Evolutionary conservation across 2,113 vertebrate genomes (phyloP).

Genomic region (Corydoras sp.): DNA sequence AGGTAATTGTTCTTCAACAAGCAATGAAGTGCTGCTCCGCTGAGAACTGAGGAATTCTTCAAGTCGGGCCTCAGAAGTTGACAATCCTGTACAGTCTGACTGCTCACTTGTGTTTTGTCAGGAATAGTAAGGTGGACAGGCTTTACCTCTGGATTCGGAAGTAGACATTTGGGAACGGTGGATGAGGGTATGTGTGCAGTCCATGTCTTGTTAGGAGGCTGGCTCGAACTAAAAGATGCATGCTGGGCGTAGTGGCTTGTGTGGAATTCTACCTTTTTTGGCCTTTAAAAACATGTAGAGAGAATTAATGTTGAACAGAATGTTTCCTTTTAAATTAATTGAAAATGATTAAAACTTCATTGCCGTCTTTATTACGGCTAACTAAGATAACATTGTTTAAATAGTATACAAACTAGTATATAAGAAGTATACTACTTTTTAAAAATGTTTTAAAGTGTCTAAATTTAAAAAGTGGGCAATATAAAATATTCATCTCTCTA

Average conservation of each 20-base stretch:
- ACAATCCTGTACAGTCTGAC: conserved; percentile 7
- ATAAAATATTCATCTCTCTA: no score
- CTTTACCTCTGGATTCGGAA: conserved; percentile 37
- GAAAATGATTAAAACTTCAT: no score
- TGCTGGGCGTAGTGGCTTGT: conserved; percentile 2
- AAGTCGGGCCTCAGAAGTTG: conserved; percentile 21
- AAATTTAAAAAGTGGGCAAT: no score
- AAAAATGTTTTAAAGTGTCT: no score
- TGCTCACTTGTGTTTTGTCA: conserved; percentile 17
- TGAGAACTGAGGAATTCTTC: conserved; percentile 12
- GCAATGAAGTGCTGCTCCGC: conserved; percentile 26
- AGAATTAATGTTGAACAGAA: not conserved
- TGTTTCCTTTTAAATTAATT: no score
- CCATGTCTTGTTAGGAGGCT: conserved; percentile 16
- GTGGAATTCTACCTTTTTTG: conserved; percentile 4
- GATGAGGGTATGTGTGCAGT: conserved; percentile 2
- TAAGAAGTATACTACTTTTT: no score
- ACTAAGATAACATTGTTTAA: no score
- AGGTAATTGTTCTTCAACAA: conserved; percentile 23
- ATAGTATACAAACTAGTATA: no score
- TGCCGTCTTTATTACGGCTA: no score
- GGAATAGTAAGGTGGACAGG: conserved; percentile 25
- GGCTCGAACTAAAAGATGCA: conserved; percentile 7
- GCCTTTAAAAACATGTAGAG: conserved; percentile 22
- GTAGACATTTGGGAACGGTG: conserved; percentile 10